A percentile compares a stretch with the other conserved stretches of the same genome.
phyloP scores from a whole-genome alignment of 2,888 invertebrate genomes.

The Euzetes globulus region DNA sequence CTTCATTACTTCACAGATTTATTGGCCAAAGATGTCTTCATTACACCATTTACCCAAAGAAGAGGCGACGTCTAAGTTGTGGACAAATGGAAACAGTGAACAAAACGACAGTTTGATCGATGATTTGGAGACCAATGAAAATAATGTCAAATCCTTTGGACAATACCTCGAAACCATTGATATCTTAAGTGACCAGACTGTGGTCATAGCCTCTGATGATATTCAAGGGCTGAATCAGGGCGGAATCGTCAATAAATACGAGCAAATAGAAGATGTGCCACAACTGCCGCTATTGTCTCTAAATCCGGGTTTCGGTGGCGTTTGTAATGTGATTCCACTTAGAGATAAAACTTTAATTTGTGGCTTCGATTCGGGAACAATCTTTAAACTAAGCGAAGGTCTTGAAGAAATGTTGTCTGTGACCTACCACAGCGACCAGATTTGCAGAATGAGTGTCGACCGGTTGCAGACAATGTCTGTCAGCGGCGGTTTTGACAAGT shows the following conservation, averaged over 20 bases:
- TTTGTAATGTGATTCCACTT: constrained; percentile 1
- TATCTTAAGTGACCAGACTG: background rate
- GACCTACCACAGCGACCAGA: constrained; percentile 1
- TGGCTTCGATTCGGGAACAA: constrained; percentile 32
- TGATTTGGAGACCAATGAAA: background rate
- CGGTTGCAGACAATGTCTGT: constrained; percentile 7
- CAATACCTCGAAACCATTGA: background rate
- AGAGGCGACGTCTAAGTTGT: background rate
- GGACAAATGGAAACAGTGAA: background rate
- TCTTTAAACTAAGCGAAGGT: background rate
- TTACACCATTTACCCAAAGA: background rate
- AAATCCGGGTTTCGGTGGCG: constrained; percentile 16
- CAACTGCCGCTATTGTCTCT: background rate
- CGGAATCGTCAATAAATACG: constrained; percentile 28
- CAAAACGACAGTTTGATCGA: background rate
- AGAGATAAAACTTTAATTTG: background rate
- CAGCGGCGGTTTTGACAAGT: background rate
- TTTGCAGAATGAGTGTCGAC: background rate
- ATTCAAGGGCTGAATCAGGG: background rate
- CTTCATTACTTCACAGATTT: background rate
- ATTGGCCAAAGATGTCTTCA: background rate
- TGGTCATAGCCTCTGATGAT: constrained; percentile 12
- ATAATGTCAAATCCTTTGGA: background rate
- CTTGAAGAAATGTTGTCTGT: background rate
- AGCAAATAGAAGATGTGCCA: constrained; percentile 18